Evolutionary conservation across 2,113 vertebrate genomes (phyloP).

Genomic region (Mola mola): DNA sequence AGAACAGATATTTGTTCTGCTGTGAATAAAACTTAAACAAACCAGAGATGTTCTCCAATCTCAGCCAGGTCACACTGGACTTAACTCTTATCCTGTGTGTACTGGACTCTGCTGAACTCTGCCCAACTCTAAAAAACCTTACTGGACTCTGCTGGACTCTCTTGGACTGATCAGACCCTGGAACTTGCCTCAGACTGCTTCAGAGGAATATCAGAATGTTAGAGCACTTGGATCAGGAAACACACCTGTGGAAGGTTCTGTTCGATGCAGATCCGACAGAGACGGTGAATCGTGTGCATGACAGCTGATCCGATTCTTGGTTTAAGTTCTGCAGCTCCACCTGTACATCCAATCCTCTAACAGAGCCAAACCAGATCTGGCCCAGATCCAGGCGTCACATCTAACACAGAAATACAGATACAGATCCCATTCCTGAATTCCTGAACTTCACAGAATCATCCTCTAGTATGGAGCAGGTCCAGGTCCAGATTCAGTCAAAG

Average conservation of each 20-base stretch:
- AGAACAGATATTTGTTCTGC: too few relatives aligned
- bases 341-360: background rate
- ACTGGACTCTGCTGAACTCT: too few relatives aligned
- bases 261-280: slow-evolving; percentile 90
- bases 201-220: too few relatives aligned
- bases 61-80: too few relatives aligned
- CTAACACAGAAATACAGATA: background rate
- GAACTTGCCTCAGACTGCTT: too few relatives aligned
- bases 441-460: background rate
- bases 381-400: background rate
- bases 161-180: too few relatives aligned
- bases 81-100: too few relatives aligned
- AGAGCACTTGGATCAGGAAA: too few relatives aligned
- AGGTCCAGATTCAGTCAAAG: background rate
- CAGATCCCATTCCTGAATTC: background rate
- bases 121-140: background rate
- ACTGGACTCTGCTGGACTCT: background rate
- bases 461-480: background rate
- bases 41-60: too few relatives aligned
- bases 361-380: background rate
- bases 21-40: too few relatives aligned
- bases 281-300: slow-evolving; percentile 91
- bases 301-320: slow-evolving; percentile 16
- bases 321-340: background rate
- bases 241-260: slow-evolving; percentile 89